These are phyloP conservation scores for Mandrillus leucophaeus DNA, from an alignment of 2,113 vertebrate genomes.

Conservation along the genomic window DNA sequence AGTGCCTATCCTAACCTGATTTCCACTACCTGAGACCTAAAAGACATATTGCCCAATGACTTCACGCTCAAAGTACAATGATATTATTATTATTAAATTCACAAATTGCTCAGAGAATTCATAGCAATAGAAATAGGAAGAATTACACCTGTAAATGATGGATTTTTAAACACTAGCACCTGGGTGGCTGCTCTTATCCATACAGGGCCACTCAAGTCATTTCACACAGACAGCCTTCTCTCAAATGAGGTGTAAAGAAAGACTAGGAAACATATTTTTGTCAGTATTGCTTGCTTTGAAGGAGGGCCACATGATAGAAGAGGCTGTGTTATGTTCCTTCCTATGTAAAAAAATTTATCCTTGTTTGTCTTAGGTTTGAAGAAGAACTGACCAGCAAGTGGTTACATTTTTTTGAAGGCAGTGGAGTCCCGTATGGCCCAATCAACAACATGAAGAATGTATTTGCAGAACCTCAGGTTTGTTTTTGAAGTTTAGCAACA, in stretches of 20 bases:
- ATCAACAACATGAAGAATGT: conserved; percentile 95
- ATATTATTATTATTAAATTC: neutral
- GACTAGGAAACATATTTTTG: neutral
- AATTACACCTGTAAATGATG: neutral
- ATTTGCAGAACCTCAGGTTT: conserved; percentile 94
- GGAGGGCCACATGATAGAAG: neutral
- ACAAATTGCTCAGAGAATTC: neutral
- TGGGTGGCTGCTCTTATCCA: neutral
- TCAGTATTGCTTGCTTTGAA: conserved; percentile 17
- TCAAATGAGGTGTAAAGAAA: neutral
- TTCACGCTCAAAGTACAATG: neutral
- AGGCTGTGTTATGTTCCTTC: neutral
- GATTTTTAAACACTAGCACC: neutral
- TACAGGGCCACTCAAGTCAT: neutral
- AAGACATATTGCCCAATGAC: neutral
- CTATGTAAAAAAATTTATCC: conserved; percentile 59
- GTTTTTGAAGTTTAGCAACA: conserved; percentile 66
- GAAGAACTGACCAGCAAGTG: conserved; percentile 90
- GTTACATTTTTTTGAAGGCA: conserved; percentile 92
- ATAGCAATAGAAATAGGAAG: neutral
- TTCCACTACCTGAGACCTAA: neutral
- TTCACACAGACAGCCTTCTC: neutral
- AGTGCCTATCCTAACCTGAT: neutral
- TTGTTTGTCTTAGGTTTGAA: conserved; percentile 87
- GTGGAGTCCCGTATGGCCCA: conserved; percentile 93